A percentile compares a stretch with the other conserved stretches of the same genome.
These are phyloP conservation scores for Medauroidea extradentata DNA, from an alignment of 1,140 invertebrate species.

Conservation along the genomic window DNA sequence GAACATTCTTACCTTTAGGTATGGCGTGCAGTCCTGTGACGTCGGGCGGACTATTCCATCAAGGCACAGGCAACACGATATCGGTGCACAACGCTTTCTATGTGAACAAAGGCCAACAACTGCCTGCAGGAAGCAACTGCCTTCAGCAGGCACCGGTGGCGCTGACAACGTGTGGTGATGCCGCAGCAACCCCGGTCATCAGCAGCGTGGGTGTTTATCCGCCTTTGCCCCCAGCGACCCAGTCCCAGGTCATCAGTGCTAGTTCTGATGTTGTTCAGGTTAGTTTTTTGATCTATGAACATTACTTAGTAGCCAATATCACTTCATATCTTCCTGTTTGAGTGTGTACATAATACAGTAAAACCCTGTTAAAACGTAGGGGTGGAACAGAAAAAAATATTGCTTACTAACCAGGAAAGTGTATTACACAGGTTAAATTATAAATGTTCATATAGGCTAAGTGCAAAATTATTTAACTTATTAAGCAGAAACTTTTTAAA, in stretches of 20 bases:
- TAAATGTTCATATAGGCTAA: too few relatives aligned
- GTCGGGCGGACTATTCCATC: constrained; percentile 35
- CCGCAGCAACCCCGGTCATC: constrained; percentile 29
- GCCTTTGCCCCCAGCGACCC: constrained; percentile 20
- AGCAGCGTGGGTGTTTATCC: too few relatives aligned
- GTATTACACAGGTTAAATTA: too few relatives aligned
- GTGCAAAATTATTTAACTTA: too few relatives aligned
- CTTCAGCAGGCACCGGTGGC: constrained; percentile 21
- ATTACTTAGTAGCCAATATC: too few relatives aligned
- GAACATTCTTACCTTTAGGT: too few relatives aligned
- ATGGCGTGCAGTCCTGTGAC: constrained; percentile 38
- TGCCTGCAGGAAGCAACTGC: constrained; percentile 10
- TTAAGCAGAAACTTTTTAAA: too few relatives aligned
- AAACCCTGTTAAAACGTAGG: too few relatives aligned
- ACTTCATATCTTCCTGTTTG: too few relatives aligned
- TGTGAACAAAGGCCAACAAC: constrained; percentile 4
- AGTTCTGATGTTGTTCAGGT: constrained; percentile 48
- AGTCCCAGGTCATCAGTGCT: constrained; percentile 42
- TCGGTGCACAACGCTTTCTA: constrained; percentile 31
- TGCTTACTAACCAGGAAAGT: too few relatives aligned
- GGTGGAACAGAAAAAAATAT: too few relatives aligned
- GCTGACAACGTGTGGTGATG: not conserved
- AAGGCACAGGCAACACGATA: constrained; percentile 35
- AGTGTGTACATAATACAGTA: too few relatives aligned
- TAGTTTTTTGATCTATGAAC: constrained; percentile 37